A percentile compares a stretch with the other conserved stretches of the same genome.
Conservation (phyloP, 2,888 invertebrate genomes). For the Xiphydria camelus region DNA sequence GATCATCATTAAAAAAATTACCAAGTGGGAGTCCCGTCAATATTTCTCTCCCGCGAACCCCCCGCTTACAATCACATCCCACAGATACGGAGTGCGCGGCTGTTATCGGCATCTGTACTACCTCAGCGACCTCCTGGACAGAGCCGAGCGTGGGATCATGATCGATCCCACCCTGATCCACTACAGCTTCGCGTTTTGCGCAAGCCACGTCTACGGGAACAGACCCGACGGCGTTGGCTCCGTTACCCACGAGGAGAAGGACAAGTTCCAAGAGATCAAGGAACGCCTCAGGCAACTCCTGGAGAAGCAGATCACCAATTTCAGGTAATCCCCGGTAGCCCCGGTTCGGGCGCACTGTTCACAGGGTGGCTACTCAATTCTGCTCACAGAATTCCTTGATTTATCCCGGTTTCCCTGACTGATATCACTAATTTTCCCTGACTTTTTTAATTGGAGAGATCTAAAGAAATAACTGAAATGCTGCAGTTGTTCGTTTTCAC, state of each 20-base stretch:
- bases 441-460: no score
- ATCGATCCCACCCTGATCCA: constrained; percentile 99
- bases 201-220: constrained; percentile 98
- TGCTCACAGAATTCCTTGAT: no score
- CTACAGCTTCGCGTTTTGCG: constrained; percentile 99
- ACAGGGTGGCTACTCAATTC: no score
- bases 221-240: constrained; percentile 99
- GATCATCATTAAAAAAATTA: no score
- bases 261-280: constrained; percentile 96
- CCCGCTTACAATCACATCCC: no score
- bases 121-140: constrained; percentile 90
- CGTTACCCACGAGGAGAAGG: constrained; percentile 96
- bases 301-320: constrained; percentile 99
- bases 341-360: no score
- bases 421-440: no score
- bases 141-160: constrained; percentile 91
- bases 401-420: no score
- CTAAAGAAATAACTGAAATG: no score
- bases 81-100: constrained; percentile 92
- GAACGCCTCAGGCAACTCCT: constrained; percentile 88
- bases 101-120: constrained; percentile 97
- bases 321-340: constrained; percentile 66
- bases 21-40: no score
- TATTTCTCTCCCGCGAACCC: no score
- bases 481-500: no score